phyloP scores from a whole-genome alignment of 2,888 invertebrate species.

The Drosophila prolongata region DNA sequence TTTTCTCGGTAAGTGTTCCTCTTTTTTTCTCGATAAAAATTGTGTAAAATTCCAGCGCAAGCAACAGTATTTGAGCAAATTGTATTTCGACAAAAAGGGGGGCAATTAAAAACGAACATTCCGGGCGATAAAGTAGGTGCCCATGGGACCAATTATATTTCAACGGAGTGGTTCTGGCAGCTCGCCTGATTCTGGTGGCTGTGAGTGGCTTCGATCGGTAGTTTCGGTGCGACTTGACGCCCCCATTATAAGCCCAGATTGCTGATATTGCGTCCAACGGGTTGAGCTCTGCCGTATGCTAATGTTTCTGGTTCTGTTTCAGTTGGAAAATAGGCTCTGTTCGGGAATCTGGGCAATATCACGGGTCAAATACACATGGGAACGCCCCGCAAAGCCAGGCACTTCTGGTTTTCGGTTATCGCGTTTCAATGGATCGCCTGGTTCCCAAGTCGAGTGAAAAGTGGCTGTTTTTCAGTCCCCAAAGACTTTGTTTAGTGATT shows the following conservation, averaged over 20 bases:
- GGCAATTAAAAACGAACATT: constrained; percentile 63
- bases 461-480: too few relatives aligned
- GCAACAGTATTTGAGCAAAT: constrained; percentile 24
- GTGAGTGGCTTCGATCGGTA: constrained; percentile 25
- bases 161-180: constrained; percentile 13
- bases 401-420: constrained; percentile 38
- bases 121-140: constrained; percentile 47
- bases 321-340: not conserved
- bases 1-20: constrained; percentile 55
- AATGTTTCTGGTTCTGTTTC: not conserved
- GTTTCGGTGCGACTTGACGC: constrained; percentile 38
- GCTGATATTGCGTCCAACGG: constrained; percentile 22
- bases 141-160: constrained; percentile 48
- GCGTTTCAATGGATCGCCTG: not conserved
- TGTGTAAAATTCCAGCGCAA: constrained; percentile 44
- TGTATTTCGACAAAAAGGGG: constrained; percentile 18
- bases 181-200: constrained; percentile 16
- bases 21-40: constrained; percentile 50
- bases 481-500: too few relatives aligned
- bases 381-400: constrained; percentile 14
- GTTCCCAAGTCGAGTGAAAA: not conserved
- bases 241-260: constrained; percentile 40
- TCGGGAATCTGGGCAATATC: constrained; percentile 9
- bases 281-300: not conserved
- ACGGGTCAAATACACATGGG: constrained; percentile 33